Base-by-base conservation (phyloP, 2,888 invertebrate genomes). In the Drosophila kokeensis region DNA sequence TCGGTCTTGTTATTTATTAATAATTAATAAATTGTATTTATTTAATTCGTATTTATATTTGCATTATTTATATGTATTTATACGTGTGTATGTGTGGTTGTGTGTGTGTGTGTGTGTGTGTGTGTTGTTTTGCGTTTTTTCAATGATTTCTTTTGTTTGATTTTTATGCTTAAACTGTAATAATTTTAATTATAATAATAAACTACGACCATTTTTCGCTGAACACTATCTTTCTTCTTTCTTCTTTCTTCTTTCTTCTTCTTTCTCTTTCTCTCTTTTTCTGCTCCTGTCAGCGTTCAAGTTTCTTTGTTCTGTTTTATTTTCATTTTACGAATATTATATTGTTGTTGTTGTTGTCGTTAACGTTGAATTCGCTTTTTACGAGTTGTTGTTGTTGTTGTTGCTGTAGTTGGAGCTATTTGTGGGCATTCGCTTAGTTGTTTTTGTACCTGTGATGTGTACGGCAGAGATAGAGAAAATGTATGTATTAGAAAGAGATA, bases 151-250 rank as follows among this genome's bases (percentile, higher is more conserved):
- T 49, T 49, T 63, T 60, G n/a, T 69, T 68, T 71, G 24, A 67
- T 67, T 79, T 69, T 69, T 60, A 73, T 65, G 76, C 81, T 81
- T 81, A 81, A 76, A 79, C 52, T 71, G 52, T 81, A 81, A 65
- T 80, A 78, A 81, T 78, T 78, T 76, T 80, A 69, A 65, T 77
- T 67, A 77, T 80, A 80, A 81, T 81, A 81, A 81, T 81, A 81
- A 81, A 81, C 79, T 81, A 79, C 81, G 81, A 81, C 81, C 79
- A 76, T 77, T 76, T 65, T 67, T 40, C 64, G 69, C 57, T 79
- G 78, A 78, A 79, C 79, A 79, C 76, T 72, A 73, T 65, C 70
- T 64, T 68, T 45, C 42, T 36, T 53, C 52, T 63, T 68, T 68
- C 64, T 70, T 42, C 48, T 69, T 72, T 45, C 42, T 36, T 53